Percentiles rank a stretch among this genome's conserved stretches.
Conservation (phyloP, 2,888 invertebrate genomes). For the Drosophila mulleri region DNA sequence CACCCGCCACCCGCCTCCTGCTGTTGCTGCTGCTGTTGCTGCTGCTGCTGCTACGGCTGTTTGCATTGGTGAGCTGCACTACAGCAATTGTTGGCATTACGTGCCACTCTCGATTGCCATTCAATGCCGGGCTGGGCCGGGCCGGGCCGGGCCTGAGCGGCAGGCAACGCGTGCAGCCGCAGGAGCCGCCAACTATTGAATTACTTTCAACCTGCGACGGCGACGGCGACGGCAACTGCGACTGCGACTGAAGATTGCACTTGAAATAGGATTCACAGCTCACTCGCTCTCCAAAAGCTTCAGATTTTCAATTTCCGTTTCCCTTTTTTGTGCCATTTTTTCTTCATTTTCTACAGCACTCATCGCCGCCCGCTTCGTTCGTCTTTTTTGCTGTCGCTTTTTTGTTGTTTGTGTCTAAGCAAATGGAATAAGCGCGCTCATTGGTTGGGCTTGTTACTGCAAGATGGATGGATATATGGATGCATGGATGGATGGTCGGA, state of each 20-base stretch:
- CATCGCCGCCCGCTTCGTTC: slow-evolving; percentile 27
- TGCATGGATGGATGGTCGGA: slow-evolving; percentile 19
- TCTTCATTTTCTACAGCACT: slow-evolving; percentile 10
- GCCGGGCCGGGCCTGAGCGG: slow-evolving; percentile 6
- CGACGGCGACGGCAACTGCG: slow-evolving; percentile 61
- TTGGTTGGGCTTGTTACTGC: slow-evolving; percentile 70
- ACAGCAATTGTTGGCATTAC: slow-evolving; percentile 82
- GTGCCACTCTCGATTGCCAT: slow-evolving; percentile 82
- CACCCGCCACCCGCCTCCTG: slow-evolving; percentile 6
- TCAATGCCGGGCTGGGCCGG: slow-evolving; percentile 61
- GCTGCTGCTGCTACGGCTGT: slow-evolving; percentile 40
- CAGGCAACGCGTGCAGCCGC: slow-evolving; percentile 11
- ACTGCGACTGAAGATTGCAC: slow-evolving; percentile 72
- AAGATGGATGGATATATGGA: slow-evolving; percentile 54
- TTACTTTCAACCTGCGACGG: slow-evolving; percentile 72
- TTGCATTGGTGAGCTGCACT: slow-evolving; percentile 69
- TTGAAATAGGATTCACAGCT: slow-evolving; percentile 81
- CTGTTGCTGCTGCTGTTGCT: background rate
- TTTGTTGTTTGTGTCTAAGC: slow-evolving; percentile 75
- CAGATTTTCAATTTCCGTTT: slow-evolving; percentile 80
- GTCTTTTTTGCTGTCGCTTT: slow-evolving; percentile 12
- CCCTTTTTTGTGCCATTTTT: slow-evolving; percentile 55
- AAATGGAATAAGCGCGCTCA: slow-evolving; percentile 79
- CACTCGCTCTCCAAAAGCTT: slow-evolving; percentile 79
- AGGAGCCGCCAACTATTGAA: slow-evolving; percentile 76